Base-by-base conservation (phyloP, 2,113 vertebrate genomes). In the Tyto alba region DNA sequence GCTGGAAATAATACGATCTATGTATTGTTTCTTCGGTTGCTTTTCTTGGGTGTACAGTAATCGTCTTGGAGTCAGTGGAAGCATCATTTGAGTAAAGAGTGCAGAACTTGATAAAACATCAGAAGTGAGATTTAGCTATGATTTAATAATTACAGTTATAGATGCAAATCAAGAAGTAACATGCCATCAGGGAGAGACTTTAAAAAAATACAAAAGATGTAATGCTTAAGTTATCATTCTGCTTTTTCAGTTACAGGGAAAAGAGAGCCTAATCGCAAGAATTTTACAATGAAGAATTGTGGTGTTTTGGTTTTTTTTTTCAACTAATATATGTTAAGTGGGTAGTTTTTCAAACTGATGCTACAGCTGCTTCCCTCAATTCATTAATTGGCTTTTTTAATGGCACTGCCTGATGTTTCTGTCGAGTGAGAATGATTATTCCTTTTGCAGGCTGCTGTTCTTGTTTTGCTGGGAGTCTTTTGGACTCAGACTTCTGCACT, bases 381-480 rank as follows among this genome's bases (percentile, higher is more conserved):
- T 91, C 14, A n/a, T 34, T 6, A 56, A 13, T 45, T 62, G 32
- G 36, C 11, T 9, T 29, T 71, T 36, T 38, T 38, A 22, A 22
- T 34, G 76, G 30, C 64, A 52, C 53, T 85, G n/a, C 15, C 26
- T 45, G 40, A 23, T 87, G 55, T 68, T 88, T 75, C 77, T 89
- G 41, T 36, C 2, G 2, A 85, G 63, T 71, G 63, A 88, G 52
- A 79, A 40, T 41, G 14, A 7, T 77, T 56, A 11, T 95, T 92
- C 41, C 6, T 96, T 96, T 97, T 88, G 57, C 95, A 98, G 98
- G 96, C 94, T 91, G 56, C 52, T 32, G 43, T 94, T 77, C 60
- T 98, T 1, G 20, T 93, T 84, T 85, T 90, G 38, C 83, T 98
- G 94, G 95, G 96, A 80, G 40, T 95, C 92, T 78, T 97, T 22